phyloP scores from a whole-genome alignment of 2,888 invertebrate genomes.

The Ischnura elegans region DNA sequence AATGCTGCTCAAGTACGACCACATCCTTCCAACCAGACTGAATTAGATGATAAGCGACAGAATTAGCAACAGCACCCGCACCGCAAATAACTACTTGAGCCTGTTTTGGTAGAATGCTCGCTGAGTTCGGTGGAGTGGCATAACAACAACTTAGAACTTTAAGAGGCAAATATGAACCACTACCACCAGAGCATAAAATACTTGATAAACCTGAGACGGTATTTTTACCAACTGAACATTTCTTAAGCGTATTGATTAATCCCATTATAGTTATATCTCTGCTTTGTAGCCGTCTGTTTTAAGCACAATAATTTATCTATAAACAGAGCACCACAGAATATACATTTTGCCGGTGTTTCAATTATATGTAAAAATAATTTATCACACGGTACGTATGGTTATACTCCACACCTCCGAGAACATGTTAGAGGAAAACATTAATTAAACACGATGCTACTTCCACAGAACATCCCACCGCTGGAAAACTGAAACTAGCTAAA shows the following conservation, averaged over 20 bases:
- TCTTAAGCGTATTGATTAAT: conserved; percentile 28
- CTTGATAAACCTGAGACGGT: conserved; percentile 20
- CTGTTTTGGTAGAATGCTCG: conserved; percentile 76
- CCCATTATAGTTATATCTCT: conserved; percentile 18
- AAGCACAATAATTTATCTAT: neutral
- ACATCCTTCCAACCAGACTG: conserved; percentile 85
- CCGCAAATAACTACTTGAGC: conserved; percentile 82
- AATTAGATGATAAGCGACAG: conserved; percentile 87
- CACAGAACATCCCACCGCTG: neutral
- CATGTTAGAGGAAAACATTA: neutral
- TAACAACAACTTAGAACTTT: neutral
- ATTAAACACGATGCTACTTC: neutral
- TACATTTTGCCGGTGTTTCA: neutral
- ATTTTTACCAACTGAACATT: conserved; percentile 33
- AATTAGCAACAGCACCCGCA: conserved; percentile 87
- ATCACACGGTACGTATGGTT: neutral
- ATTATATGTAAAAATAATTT: neutral
- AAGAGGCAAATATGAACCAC: neutral
- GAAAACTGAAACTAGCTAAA: neutral
- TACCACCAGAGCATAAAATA: neutral
- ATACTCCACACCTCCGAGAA: neutral
- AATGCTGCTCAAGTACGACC: conserved; percentile 84
- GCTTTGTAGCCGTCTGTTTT: neutral
- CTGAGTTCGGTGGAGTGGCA: neutral
- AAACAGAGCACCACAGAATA: neutral